Evolutionary conservation across 2,888 invertebrate genomes (phyloP), one percentile per base, ranked within the genome.

Genomic region (Cheilosia pagana): DNA sequence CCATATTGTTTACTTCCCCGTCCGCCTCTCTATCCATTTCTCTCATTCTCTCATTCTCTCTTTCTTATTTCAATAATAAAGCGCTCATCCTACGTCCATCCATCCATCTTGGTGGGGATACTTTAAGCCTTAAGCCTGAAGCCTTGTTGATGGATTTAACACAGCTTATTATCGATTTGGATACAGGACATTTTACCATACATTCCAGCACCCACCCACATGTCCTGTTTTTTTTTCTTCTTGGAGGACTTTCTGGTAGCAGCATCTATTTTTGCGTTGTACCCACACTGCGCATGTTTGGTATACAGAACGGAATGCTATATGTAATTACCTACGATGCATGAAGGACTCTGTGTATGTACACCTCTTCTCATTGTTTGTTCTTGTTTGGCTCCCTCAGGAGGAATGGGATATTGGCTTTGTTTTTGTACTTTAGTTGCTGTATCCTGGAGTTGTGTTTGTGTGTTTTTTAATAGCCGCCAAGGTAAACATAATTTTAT

Each of bases 231-330:
- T 76, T 77, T 76, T 76, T 82, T 71, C 48, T 53, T 65, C 59
- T 67, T 31, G 52, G 52, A 57, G 57, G 39, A 63, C 52, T 76
- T 70, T 53, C 63, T 39, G 14, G 10, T 23, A 72, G 45, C 59
- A 72, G 65, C 72, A 72, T 76, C 70, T 76, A 71, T 65, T 71
- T 81, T 65, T 53, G 55, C 35, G 10, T 45, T 19, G 8, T 45
- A 45, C 16, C 60, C 23, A 43, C 39, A 76, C 48, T 71, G 81
- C 81, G 81, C 81, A 82, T 76, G 81, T 77, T 71, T 72, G 60
- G 53, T 74, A 60, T 74, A 74, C 48, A 74, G 67, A 67, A 74
- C 60, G 65, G 43, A 45, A n/a, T 19, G 45, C 16, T 45, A 7
- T 45, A 8, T 59, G 59, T 72, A 74, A 67, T 74, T 67, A 60